Percentiles rank a stretch among this genome's conserved stretches.
These are phyloP conservation scores for Corbicula japonica DNA, from an alignment of 2,888 invertebrate species.

Conservation along the genomic window DNA sequence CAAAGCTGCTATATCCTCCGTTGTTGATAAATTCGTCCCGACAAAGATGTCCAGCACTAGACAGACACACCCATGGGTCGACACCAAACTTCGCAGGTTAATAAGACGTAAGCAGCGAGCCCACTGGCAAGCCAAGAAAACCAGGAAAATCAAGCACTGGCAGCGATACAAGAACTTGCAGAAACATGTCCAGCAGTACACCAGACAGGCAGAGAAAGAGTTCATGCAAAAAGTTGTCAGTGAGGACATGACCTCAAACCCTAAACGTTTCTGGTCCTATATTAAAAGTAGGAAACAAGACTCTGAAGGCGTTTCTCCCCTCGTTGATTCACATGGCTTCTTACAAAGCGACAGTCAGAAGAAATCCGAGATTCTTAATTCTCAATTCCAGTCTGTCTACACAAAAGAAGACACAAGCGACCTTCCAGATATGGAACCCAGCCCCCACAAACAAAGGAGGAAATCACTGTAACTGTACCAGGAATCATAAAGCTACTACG, in stretches of 20 bases:
- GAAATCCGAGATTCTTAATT: slow-evolving; percentile 3
- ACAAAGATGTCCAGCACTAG: slow-evolving; percentile 21
- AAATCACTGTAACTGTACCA: slow-evolving; percentile 15
- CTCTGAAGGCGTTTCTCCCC: too few relatives aligned
- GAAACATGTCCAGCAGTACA: slow-evolving; percentile 1
- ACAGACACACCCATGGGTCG: slow-evolving; percentile 27
- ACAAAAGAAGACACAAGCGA: neutral
- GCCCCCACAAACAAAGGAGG: slow-evolving; percentile 21
- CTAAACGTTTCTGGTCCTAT: slow-evolving; percentile 7
- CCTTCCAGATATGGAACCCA: neutral
- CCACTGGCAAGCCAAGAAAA: slow-evolving; percentile 8
- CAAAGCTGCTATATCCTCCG: neutral
- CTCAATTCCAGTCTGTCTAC: slow-evolving; percentile 6
- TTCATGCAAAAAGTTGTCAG: neutral
- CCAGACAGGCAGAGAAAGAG: neutral
- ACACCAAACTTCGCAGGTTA: slow-evolving; percentile 15
- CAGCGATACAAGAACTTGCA: slow-evolving; percentile 15
- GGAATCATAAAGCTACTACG: slow-evolving; percentile 39
- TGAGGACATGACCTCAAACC: neutral
- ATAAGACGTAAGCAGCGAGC: slow-evolving; percentile 19
- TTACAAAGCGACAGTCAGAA: neutral
- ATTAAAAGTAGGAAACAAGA: slow-evolving; percentile 4
- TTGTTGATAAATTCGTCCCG: slow-evolving; percentile 3
- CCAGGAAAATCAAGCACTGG: slow-evolving; percentile 8
- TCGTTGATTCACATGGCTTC: too few relatives aligned